Evolutionary conservation across 1,140 invertebrate species (phyloP).

Genomic region (Luehdorfia chinensis): DNA sequence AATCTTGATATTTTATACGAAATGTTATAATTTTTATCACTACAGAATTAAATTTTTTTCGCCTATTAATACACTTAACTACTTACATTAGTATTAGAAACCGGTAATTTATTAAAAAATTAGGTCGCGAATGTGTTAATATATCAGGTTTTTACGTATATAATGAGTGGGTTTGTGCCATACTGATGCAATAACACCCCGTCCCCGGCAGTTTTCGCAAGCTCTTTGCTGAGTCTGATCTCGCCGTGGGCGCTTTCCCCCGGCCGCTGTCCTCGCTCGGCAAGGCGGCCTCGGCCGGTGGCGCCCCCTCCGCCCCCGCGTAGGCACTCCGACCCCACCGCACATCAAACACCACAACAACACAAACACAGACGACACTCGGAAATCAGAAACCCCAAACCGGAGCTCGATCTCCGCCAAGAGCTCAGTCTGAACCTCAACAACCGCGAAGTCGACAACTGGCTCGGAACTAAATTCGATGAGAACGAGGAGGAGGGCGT

Average conservation of each 20-base stretch:
- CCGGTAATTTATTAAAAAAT: no score
- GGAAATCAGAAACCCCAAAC: slow-evolving; percentile 31
- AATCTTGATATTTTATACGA: no score
- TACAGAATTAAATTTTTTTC: no score
- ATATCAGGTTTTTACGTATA: no score
- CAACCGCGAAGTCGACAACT: slow-evolving; percentile 48
- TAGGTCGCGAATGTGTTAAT: no score
- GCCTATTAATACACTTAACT: no score
- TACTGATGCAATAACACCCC: no score
- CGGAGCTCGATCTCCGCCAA: slow-evolving; percentile 51
- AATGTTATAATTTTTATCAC: no score
- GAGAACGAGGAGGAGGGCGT: slow-evolving; percentile 34
- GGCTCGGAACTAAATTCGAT: slow-evolving; percentile 53
- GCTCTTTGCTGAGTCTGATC: slow-evolving; percentile 77
- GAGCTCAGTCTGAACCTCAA: slow-evolving; percentile 50
- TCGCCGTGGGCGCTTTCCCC: slow-evolving; percentile 73
- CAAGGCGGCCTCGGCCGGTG: slow-evolving; percentile 55
- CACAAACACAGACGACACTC: slow-evolving; percentile 41
- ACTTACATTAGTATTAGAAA: no score
- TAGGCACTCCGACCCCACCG: slow-evolving; percentile 57
- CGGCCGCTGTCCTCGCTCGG: slow-evolving; percentile 63
- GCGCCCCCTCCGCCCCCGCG: slow-evolving; percentile 61
- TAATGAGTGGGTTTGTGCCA: no score
- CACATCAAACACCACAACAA: slow-evolving; percentile 19
- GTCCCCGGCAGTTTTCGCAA: slow-evolving; percentile 79